Conservation (phyloP, 2,113 vertebrate genomes). For the Bujurquina vittata region DNA sequence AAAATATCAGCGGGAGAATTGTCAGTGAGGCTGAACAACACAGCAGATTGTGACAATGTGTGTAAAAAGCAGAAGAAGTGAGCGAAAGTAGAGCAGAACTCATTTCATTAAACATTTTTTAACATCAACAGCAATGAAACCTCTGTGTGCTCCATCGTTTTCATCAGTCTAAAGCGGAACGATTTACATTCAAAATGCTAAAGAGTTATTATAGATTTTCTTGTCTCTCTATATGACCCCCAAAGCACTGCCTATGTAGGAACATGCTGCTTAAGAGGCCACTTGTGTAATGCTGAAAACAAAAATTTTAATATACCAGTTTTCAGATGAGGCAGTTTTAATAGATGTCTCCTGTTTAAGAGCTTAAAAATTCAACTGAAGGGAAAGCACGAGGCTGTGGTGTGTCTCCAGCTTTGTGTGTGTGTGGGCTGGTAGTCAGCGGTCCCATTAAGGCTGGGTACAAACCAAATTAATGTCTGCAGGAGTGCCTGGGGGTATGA, state of each 20-base stretch:
- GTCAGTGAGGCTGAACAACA: neutral
- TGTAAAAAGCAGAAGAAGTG: neutral
- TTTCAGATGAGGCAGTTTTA: conserved; percentile 1
- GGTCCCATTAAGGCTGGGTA: neutral
- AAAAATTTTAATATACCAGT: neutral
- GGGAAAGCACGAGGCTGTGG: neutral
- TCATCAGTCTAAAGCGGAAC: neutral
- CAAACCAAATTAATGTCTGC: neutral
- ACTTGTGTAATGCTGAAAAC: neutral
- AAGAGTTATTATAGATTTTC: neutral
- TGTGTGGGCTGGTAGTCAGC: neutral
- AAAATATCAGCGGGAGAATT: neutral
- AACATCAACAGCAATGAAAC: neutral
- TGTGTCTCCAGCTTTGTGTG: neutral
- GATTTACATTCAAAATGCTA: neutral
- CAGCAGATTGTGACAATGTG: neutral
- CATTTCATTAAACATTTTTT: neutral
- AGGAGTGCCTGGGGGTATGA: neutral
- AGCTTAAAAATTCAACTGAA: neutral
- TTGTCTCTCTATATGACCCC: neutral
- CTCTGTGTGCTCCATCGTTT: neutral
- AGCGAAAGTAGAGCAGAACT: neutral
- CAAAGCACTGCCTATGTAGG: neutral
- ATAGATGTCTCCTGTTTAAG: conserved; percentile 6
- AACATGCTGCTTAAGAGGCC: neutral